Evolutionary conservation across 2,113 vertebrate genomes (phyloP), one percentile per base, ranked within the genome.

Genomic region (Accipiter cooperii): DNA sequence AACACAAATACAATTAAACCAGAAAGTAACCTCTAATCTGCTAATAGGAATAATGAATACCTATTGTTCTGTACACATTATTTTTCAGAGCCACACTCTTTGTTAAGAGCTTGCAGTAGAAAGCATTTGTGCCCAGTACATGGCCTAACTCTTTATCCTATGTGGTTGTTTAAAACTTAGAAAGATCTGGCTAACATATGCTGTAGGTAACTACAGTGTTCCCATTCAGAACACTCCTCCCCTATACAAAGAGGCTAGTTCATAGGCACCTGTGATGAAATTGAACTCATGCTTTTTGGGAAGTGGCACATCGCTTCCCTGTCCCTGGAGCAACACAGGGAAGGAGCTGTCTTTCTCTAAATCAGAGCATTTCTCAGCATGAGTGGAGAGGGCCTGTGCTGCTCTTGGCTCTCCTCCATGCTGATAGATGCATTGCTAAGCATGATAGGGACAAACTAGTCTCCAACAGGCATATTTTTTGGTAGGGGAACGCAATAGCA

Each of bases 351-450:
- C n/a, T 74, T 70, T 63, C 47, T 88, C 64, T 86, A 51, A 92
- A 86, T 44, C 60, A 51, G 83, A 86, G 66, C 79, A 79, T 95
- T 96, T 96, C 69, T 92, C 94, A 93, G 83, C 73, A 26, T 40
- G 61, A 17, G 1, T 84, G 69, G 55, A 84, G 71, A 74, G 36
- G 44, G 29, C 36, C 26, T 68, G 40, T 73, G 49, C 74, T 95
- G 65, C 74, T 91, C 44, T 57, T 92, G 84, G 52, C 77, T 75
- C 28, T 82, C 44, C 36, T 93, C 69, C 42, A 3, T 61, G 28
- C 47, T 54, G 33, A 49, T 75, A 29, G 64, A 57, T 31, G 34
- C 65, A 92, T 38, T 76, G 63, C 58, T 91, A 52, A 95, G 29
- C 83, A 69, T 54, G 29, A 38, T 3, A 68, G 38, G 4, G 24